Base-by-base conservation (phyloP, 2,113 vertebrate genomes). In the Chlorodrepanis virens region DNA sequence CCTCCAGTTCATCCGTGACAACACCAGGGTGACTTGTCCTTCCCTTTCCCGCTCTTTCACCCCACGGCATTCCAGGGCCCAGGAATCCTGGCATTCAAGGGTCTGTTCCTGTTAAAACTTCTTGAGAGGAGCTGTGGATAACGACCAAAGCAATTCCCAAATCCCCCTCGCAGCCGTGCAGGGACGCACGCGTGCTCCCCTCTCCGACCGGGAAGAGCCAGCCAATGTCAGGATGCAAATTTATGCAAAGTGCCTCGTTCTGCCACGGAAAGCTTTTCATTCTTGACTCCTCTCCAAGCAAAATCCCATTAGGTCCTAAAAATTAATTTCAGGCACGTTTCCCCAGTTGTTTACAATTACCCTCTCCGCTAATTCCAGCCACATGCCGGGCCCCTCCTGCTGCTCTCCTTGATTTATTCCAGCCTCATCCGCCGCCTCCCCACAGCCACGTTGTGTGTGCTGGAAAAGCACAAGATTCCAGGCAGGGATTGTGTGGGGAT, bases 311-410 rank as follows among this genome's bases (percentile, higher is more conserved):
- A 93, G 92, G 35, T 59, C 89, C 90, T 89, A 57, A 57, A 77
- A 83, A 78, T 89, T 91, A 93, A 95, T 94, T 94, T 53, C 67
- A 96, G 93, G 93, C 95, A 70, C 93, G 72, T 95, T 95, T 75
- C 60, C 69, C 65, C 69, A 17, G 87, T 70, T 94, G 93, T 91
- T 97, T 96, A 44, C 95, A 81, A 75, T 95, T 75, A 79, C 28
- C 21, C 72, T 67, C 87, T 14, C 14, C 24, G 3, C 60, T 75
- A 59, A 87, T 81, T 74, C 72, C 63, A 91, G 92, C 91, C 49
- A 63, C 89, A 67, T 14, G 89, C 69, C 25, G 7, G 39, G 53
- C 81, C 81, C 59, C 87, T 94, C 95, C 95, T 7, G 77, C 96
- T 70, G 92, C 60, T 68, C 76, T 52, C 67, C 83, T 2, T 42